Evolutionary conservation across 2,888 invertebrate genomes (phyloP), one percentile per base, ranked within the genome.

Genomic region (Dynastes maya): DNA sequence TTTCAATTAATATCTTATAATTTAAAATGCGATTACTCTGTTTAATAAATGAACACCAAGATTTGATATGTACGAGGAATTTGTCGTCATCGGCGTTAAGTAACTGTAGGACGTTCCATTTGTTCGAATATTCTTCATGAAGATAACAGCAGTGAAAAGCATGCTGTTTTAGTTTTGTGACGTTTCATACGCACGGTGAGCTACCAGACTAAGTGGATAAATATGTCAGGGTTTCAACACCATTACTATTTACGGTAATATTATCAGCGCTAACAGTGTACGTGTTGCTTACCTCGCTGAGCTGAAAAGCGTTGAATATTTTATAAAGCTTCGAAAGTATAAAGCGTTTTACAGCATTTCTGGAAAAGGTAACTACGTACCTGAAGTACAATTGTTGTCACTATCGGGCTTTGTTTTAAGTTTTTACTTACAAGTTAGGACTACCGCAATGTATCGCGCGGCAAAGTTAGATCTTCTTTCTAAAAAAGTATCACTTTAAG

Each of bases 201-300:
- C 71, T 55, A 71, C 55, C 37, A 32, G 55, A n/a, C 55, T 71
- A 71, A 71, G 71, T 71, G 71, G 71, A 71, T 71, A 71, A 55
- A 71, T 58, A 32, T 71, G 71, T 71, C 71, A 71, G 16, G 37
- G 71, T 55, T 71, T 71, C 71, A 71, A 37, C 55, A 55, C 16
- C 71, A 55, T 55, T 37, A 55, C 55, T 32, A 53, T 55, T 71
- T 55, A 71, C 29, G 6, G 45, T 6, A 32, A 16, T 71, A 11
- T 71, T 71, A 55, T 71, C 55, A 32, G 29, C 70, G 45, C 3
- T 29, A 29, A 40, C 13, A 40, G 0, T 16, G 45, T 45, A 45
- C 45, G 65, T 29, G 27, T 29, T n/a, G 32, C 11, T 29, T 32
- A 22, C 22, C 29, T 29, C 13, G n/a, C 40, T 6, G 22, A 67